phyloP scores from a whole-genome alignment of 23 tunicate genomes.

The Oikopleura dioica region DNA sequence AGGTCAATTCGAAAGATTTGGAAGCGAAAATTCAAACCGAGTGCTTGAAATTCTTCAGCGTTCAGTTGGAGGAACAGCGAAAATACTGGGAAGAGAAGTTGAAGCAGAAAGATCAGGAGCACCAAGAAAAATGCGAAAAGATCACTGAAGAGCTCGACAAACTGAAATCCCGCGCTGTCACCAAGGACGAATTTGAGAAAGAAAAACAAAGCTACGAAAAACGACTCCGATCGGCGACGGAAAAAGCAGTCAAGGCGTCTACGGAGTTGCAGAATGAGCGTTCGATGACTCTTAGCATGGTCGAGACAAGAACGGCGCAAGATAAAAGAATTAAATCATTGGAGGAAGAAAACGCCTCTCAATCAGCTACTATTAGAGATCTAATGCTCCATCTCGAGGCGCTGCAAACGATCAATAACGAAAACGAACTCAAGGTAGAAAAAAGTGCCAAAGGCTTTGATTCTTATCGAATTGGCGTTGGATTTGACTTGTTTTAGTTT shows the following conservation, averaged over 20 bases:
- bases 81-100: conserved; percentile 83
- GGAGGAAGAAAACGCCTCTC: conserved; percentile 27
- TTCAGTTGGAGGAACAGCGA: conserved; percentile 70
- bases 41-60: conserved; percentile 82
- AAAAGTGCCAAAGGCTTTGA: too few species aligned
- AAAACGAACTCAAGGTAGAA: conserved; percentile 21
- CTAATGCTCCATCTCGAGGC: conserved; percentile 80
- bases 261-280: background rate
- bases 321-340: conserved; percentile 22
- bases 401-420: conserved; percentile 28
- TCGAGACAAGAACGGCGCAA: conserved; percentile 20
- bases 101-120: conserved; percentile 19
- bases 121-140: conserved; percentile 18
- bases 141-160: conserved; percentile 24
- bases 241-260: background rate
- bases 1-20: conserved; percentile 10
- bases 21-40: conserved; percentile 11
- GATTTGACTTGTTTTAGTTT: too few species aligned
- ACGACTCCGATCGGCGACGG: background rate
- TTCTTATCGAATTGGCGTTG: too few species aligned
- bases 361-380: conserved; percentile 58
- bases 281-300: background rate
- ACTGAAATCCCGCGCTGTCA: background rate
- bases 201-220: background rate
- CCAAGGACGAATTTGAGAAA: background rate